Evolutionary conservation across 2,797 vertebrate genomes (phyloP), one percentile per base, ranked within the genome.

Genomic region (Leuciscus waleckii): DNA sequence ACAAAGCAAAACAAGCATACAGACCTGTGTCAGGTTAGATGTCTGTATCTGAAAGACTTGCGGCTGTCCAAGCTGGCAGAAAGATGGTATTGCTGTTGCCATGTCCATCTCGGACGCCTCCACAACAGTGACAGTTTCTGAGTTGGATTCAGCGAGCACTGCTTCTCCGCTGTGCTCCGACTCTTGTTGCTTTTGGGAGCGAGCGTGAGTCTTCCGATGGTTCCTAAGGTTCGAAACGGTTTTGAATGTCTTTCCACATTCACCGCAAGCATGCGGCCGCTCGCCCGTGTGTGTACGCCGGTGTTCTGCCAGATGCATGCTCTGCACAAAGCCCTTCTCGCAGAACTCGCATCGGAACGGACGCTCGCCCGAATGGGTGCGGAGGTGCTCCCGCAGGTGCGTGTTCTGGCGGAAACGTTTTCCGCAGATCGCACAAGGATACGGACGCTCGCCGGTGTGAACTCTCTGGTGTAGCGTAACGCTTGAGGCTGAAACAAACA

Each of bases 401-500:
- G 96, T 96, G 91, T 96, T 96, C 81, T 97, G 97, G 0, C 96
- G 96, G 92, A 98, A 98, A 79, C 96, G 95, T 88, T 97, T 97
- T 58, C 96, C 95, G 0, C 97, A 97, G 41, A 96, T 94, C 2
- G 94, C 90, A 21, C 97, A 97, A 35, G 95, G 94, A 86, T 97
- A 97, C 0, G 97, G 97, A 0, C 97, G 95, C 91, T 98, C 97
- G 0, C 96, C 97, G 0, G 97, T 97, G 95, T 98, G 97, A 61
- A 96, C 95, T 0, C 97, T 92, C 82, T 95, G 94, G 88, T 97
- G 97, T 5, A 97, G 93, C 0, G 94, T 94, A 0, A 97, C 92
- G 26, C 95, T 95, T 0, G 96, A 97, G 5, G 96, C 94, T 0
- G 96, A 96, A 68, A 95, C 94, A 2, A 97, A 97, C 75, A 94